Evolutionary conservation across 2,888 invertebrate species (phyloP).

Genomic region (Conistra vaccinii): DNA sequence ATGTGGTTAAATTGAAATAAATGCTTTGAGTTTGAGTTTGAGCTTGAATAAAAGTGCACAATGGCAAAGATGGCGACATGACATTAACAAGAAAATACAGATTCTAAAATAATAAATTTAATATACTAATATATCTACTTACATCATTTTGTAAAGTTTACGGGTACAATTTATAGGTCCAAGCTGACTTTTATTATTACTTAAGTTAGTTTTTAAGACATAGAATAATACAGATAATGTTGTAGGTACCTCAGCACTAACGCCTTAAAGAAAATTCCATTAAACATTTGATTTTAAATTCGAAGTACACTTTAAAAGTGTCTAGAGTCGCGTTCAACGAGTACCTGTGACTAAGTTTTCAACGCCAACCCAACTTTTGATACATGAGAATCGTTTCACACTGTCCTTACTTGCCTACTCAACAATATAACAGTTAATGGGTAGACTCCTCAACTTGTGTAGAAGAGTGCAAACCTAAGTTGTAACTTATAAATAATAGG

Average conservation of each 20-base stretch:
- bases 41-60: too few species aligned
- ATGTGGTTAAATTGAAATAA: too few species aligned
- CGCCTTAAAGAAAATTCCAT: slow-evolving; percentile 39
- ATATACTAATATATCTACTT: background rate
- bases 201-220: background rate
- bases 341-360: too few species aligned
- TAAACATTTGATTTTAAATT: slow-evolving; percentile 64
- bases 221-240: background rate
- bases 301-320: slow-evolving; percentile 60
- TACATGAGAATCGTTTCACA: slow-evolving; percentile 79
- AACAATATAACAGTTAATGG: slow-evolving; percentile 72
- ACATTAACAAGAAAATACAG: background rate
- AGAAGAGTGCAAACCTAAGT: slow-evolving; percentile 60
- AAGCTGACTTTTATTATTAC: background rate
- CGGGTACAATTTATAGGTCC: background rate
- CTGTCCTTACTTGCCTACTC: slow-evolving; percentile 43
- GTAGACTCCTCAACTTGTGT: slow-evolving; percentile 51
- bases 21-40: too few species aligned
- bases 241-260: background rate
- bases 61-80: background rate
- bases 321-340: too few species aligned
- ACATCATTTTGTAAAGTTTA: background rate
- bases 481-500: slow-evolving; percentile 62
- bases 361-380: slow-evolving; percentile 73
- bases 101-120: background rate